Conservation (phyloP, 2,797 vertebrate species). For the Apodemus agrarius region DNA sequence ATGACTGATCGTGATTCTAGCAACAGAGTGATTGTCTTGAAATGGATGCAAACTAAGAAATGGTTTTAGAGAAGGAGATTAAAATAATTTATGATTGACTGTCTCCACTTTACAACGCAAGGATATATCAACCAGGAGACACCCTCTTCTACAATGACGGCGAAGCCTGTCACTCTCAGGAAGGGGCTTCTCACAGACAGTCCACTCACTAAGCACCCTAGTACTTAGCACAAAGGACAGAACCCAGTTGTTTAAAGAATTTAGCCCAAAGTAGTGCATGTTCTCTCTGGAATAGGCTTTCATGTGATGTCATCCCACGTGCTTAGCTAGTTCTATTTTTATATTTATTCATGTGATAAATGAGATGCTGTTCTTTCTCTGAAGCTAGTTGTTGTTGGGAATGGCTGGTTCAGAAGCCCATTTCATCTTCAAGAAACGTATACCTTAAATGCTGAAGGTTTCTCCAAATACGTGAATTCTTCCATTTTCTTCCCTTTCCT, state of each 20-base stretch:
- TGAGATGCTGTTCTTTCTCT: not conserved
- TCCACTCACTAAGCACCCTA: not conserved
- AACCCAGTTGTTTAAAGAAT: not conserved
- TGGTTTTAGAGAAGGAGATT: not conserved
- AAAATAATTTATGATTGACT: not conserved
- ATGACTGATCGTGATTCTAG: not conserved
- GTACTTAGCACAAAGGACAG: not conserved
- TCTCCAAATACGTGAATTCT: not conserved
- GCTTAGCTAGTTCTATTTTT: not conserved
- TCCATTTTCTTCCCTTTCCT: not conserved
- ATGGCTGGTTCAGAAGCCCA: not conserved
- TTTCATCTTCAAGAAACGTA: not conserved
- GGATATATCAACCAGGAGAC: not conserved
- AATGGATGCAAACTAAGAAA: not conserved
- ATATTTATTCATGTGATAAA: not conserved
- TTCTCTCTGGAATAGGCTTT: not conserved
- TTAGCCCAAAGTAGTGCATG: not conserved
- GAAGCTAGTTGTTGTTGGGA: not conserved
- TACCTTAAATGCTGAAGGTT: not conserved
- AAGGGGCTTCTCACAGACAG: not conserved
- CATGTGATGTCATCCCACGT: not conserved
- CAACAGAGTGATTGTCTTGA: not conserved
- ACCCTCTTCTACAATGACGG: not conserved
- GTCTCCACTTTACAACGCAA: not conserved
- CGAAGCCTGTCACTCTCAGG: not conserved